Evolutionary conservation across 2,797 vertebrate species (phyloP).

Genomic region (Poeciliopsis paucimaculata): DNA sequence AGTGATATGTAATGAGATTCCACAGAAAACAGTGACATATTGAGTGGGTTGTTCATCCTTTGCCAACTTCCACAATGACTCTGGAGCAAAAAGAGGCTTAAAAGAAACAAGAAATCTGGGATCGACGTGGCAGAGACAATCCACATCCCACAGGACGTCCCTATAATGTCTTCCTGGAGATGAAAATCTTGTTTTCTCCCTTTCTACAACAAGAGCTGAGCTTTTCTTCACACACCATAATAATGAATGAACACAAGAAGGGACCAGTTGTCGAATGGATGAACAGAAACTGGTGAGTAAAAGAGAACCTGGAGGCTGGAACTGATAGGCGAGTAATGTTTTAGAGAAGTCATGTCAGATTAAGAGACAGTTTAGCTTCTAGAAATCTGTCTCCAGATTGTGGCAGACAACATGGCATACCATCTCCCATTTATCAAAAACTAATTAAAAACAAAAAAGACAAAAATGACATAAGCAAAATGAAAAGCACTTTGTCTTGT

Average conservation of each 20-base stretch:
- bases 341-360: neutral
- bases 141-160: neutral
- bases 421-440: neutral
- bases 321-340: neutral
- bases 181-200: neutral
- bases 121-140: neutral
- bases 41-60: neutral
- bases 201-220: neutral
- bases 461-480: neutral
- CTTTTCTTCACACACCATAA: neutral
- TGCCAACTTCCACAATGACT: neutral
- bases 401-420: neutral
- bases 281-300: neutral
- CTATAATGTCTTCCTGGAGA: neutral
- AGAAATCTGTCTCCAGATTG: too few relatives aligned
- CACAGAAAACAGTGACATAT: neutral
- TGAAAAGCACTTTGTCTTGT: neutral
- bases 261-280: neutral
- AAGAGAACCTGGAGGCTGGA: neutral
- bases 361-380: neutral
- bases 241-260: neutral
- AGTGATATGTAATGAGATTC: neutral
- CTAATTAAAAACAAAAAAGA: neutral
- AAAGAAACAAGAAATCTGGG: constrained; percentile 2
- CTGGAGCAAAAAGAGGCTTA: neutral